Evolutionary conservation across 2,113 vertebrate species (phyloP), one percentile per base, ranked within the genome.

Genomic region (Miniopterus natalensis): DNA sequence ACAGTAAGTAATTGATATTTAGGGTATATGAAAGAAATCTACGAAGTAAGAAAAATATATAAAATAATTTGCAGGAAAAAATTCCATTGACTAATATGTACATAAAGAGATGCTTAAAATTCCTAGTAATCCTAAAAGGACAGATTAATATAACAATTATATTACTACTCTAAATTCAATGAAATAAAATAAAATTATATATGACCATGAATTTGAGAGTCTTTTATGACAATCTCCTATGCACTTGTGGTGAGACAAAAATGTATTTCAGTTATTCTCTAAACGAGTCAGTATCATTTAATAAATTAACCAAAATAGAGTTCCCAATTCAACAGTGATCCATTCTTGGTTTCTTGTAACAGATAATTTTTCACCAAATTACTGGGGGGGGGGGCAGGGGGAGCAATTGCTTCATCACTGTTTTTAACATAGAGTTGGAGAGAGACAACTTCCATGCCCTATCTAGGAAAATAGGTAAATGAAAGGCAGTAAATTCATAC

Each of bases 281-380:
- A 61, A 88, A 49, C 40, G 57, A 55, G 27, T 73, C 13, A 68
- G 11, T 29, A 10, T 68, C 45, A 36, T 65, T 55, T 42, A 70
- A 42, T 59, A 88, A 92, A 88, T 55, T 78, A 57, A 77, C 21
- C 66, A 71, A 90, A 79, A 61, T 10, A 68, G 18, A 88, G 40
- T 53, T 53, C 11, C 18, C 53, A 70, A 61, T 27, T 61, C 63
- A 91, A 51, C n/a, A 66, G 51, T 53, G 63, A 45, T 88, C 21
- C 27, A 25, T 55, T 36, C 45, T 70, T 55, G 42, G 12, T 66
- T 90, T 81, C 49, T 47, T n/a, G 53, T 42, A 42, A 11, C 29
- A 29, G 57, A 74, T 21, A 65, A 63, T 36, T 31, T 78, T 92
- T 66, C 8, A 51, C n/a, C 36, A 85, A 77, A 27, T 36, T 36